These are phyloP conservation scores for Chrysemys picta DNA, from an alignment of 2,113 vertebrate species.

Conservation along the genomic window DNA sequence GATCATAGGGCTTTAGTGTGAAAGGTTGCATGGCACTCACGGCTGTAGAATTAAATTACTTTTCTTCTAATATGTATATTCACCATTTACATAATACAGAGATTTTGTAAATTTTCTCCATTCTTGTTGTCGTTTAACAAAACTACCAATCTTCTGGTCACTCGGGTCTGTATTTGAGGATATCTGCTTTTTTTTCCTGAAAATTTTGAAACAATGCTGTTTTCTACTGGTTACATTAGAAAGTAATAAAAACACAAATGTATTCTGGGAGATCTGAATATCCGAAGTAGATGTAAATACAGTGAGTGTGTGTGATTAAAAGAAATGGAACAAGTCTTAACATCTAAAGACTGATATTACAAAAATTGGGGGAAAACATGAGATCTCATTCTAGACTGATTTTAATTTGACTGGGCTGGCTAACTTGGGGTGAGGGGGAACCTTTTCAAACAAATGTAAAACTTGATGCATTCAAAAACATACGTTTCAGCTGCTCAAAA, in stretches of 20 bases:
- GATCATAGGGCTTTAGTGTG: background rate
- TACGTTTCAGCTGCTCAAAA: too few species aligned
- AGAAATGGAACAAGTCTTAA: background rate
- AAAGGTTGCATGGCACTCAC: background rate
- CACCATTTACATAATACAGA: background rate
- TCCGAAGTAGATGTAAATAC: background rate
- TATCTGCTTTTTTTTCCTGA: background rate
- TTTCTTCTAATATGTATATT: background rate
- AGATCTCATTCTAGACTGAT: too few species aligned
- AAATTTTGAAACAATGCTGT: background rate
- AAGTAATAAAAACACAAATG: background rate
- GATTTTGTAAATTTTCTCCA: background rate
- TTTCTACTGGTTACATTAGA: background rate
- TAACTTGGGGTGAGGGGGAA: too few species aligned
- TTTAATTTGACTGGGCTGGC: too few species aligned
- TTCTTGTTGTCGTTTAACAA: background rate
- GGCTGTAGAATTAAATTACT: background rate
- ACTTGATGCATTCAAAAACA: too few species aligned
- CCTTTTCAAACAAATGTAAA: too few species aligned
- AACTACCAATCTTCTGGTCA: background rate
- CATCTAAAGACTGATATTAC: too few species aligned
- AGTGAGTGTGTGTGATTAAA: background rate
- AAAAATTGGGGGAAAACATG: too few species aligned
- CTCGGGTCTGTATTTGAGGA: background rate
- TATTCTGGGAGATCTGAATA: background rate